Conservation (phyloP, 2,797 vertebrate species). For the Corythornis leucogaster region DNA sequence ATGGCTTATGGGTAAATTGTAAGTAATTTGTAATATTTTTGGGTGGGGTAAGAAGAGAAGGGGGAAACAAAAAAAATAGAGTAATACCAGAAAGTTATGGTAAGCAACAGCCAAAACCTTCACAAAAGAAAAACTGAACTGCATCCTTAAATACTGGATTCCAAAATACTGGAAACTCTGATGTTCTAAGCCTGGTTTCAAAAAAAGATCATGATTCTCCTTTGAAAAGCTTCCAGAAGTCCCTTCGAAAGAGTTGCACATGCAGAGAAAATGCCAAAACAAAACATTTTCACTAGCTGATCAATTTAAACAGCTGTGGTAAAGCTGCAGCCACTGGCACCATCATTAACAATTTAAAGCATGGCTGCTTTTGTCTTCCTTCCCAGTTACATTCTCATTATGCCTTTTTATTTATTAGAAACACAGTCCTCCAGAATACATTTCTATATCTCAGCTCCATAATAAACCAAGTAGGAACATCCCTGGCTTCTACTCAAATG, state of each 20-base stretch:
- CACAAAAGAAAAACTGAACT: constrained; percentile 37
- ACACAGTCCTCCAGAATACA: constrained; percentile 71
- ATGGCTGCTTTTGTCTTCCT: constrained; percentile 76
- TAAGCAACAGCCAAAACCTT: constrained; percentile 9
- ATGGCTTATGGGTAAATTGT: not conserved
- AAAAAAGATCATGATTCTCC: constrained; percentile 38
- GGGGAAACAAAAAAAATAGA: not conserved
- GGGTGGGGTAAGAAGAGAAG: not conserved
- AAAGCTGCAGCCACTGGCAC: constrained; percentile 67
- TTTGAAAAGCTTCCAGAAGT: constrained; percentile 68
- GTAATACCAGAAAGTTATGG: not conserved
- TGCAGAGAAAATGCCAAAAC: constrained; percentile 61
- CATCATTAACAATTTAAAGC: constrained; percentile 83
- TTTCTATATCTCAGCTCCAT: constrained; percentile 67
- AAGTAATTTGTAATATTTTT: not conserved
- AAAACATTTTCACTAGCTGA: constrained; percentile 67
- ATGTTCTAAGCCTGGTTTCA: not conserved
- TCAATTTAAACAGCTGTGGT: constrained; percentile 76
- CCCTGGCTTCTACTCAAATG: constrained; percentile 51
- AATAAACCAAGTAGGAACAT: constrained; percentile 56
- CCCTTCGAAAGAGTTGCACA: constrained; percentile 65
- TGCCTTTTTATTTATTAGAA: constrained; percentile 80
- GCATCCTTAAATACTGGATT: constrained; percentile 5
- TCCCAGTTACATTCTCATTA: constrained; percentile 76
- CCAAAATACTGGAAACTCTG: constrained; percentile 12